Base-by-base conservation (phyloP, 2,113 vertebrate species). In the Odontesthes bonariensis region DNA sequence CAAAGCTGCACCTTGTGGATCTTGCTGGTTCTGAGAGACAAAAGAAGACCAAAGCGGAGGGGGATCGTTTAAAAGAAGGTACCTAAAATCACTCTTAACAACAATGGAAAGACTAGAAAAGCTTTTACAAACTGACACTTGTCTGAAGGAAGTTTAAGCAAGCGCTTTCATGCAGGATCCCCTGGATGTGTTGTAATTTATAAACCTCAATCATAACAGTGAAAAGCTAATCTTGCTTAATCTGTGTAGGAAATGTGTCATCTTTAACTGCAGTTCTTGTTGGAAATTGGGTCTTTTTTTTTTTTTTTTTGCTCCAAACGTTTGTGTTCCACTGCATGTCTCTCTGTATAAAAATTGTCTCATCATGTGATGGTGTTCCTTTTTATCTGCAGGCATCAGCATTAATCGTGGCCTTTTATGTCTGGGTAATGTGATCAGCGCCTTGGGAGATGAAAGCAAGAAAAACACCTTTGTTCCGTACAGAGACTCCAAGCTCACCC, bases 11-110 rank as follows among this genome's bases (percentile, higher is more conserved):
- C 78, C 94, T 99, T 27, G 98, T 99, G 73, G 98, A 99, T 83
- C 91, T 99, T 10, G 98, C 98, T 72, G 98, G 98, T 57, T 99
- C 98, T 1, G 98, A 99, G 85, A 95, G 98, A 66, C 97, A 98
- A 71, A 99, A 99, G 86, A 99, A 98, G 89, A 99, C 97, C 5
- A 99, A 99, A 81, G 97, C 98, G 12, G 97, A 99, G 88, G 98
- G 98, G 52, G 96, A 98, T 85, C 92, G 97, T 12, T 93, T 99
- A 4, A 97, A 97, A 79, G 98, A 99, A 93, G 97, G 98, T 98
- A 60, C 92, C 90, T 22, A 20, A 16, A 16, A 44, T 57, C 8
- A n/a, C 35, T 8, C 35, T 38, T 38, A 8, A 7, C 10, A 10
- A 38, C 2, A 5, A 27, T 27, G 3, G 27, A 27, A 27, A 27